Evolutionary conservation across 2,113 vertebrate species (phyloP), one percentile per base, ranked within the genome.

Genomic region (Panthera uncia): DNA sequence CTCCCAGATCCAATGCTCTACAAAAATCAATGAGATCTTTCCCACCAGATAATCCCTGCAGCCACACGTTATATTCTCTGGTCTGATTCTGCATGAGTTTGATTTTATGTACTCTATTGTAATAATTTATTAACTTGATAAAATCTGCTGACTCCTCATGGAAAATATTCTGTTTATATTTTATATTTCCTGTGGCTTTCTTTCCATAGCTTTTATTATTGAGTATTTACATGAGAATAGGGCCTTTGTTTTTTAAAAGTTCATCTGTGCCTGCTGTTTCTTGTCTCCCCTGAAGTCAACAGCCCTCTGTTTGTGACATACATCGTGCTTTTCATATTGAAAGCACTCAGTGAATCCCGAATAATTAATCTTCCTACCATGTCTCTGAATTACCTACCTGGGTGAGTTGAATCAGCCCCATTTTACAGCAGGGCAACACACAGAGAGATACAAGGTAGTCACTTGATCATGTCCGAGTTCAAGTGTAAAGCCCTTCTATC

Each of bases 121-220:
- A 97, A 98, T 98, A 63, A 97, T 97, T 98, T 98, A 98, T 98
- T 98, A 98, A 98, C 96, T 98, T 98, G 98, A 98, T 97, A 98
- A 98, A 98, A 98, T 98, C 97, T 92, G 85, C 0, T 4, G 98
- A 95, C 74, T 98, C 98, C 98, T 98, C 76, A 25, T 63, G 69
- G 98, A 98, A 98, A 98, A 98, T 97, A 87, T 68, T 96, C 71
- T 97, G 95, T 98, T 97, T 97, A 38, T 97, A 79, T 87, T 96
- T 95, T 92, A 65, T 95, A 93, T 97, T 98, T 97, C 66, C 91
- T 89, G 45, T 45, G 65, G 95, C 84, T 96, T 93, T 76, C 95
- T 95, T 97, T 96, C 69, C 3, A 33, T 45, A 80, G 87, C 81
- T 97, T 96, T 96, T 96, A 79, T 98, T 92, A 74, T 33, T 50